A percentile compares a stretch with the other conserved stretches of the same genome.
Evolutionary conservation across 2,113 vertebrate genomes (phyloP).

Genomic region (Helogale parvula): DNA sequence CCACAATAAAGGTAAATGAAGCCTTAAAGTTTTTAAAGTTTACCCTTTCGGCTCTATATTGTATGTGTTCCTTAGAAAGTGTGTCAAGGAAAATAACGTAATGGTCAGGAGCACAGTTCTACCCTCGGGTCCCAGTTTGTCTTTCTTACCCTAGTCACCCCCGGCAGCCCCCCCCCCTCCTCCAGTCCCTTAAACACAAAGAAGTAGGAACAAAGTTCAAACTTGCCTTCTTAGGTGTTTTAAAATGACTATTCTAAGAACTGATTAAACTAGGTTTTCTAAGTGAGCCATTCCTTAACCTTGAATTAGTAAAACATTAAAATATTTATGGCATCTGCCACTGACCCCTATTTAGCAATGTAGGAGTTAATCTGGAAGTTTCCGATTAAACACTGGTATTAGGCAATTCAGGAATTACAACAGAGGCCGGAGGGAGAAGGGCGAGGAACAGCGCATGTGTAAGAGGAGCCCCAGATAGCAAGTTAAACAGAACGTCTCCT

Average conservation of each 20-base stretch:
- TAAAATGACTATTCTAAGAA: constrained; percentile 50
- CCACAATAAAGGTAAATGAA: neutral
- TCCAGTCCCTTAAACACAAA: neutral
- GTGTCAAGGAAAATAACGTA: neutral
- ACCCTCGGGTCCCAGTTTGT: neutral
- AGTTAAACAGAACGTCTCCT: neutral
- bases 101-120: neutral
- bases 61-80: neutral
- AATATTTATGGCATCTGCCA: constrained; percentile 62
- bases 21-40: neutral
- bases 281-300: constrained; percentile 68
- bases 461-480: neutral
- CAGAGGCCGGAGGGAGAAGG: neutral
- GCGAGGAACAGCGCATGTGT: neutral
- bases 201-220: neutral
- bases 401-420: constrained; percentile 51
- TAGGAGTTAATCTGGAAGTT: constrained; percentile 49
- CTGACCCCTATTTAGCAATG: constrained; percentile 49
- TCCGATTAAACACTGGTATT: constrained; percentile 54
- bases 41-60: neutral
- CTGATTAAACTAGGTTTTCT: constrained; percentile 73
- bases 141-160: neutral
- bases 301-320: constrained; percentile 75
- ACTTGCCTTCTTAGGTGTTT: constrained; percentile 9
- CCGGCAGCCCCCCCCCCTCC: rapidly evolving